Evolutionary conservation across 2,113 vertebrate species (phyloP).

Genomic region (Campylomormyrus numenius): DNA sequence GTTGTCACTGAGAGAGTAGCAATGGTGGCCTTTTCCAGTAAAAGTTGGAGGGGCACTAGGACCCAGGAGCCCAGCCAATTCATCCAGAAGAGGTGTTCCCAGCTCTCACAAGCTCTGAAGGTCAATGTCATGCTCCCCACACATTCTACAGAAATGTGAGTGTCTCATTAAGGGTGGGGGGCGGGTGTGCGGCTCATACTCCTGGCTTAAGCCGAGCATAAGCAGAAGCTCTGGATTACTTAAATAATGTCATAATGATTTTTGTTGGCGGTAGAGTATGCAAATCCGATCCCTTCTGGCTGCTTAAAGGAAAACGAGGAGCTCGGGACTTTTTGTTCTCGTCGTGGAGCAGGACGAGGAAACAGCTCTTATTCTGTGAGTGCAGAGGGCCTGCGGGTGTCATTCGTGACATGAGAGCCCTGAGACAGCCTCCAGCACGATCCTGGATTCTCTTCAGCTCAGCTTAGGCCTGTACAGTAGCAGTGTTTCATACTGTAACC

Average conservation of each 20-base stretch:
- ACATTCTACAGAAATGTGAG: background rate
- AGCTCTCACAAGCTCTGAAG: background rate
- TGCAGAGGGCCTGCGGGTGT: background rate
- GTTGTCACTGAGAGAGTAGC: background rate
- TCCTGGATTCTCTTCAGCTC: background rate
- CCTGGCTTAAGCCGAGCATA: background rate
- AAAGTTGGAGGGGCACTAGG: background rate
- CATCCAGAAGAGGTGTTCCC: background rate
- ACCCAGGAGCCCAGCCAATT: background rate
- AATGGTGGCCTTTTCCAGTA: background rate
- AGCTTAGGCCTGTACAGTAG: background rate
- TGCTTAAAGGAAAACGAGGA: background rate
- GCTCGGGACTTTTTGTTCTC: conserved; percentile 22
- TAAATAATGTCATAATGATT: conserved; percentile 7
- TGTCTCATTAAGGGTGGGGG: background rate
- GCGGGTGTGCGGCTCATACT: background rate
- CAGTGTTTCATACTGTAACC: background rate
- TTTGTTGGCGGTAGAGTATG: background rate
- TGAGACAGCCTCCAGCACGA: background rate
- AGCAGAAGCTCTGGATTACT: background rate
- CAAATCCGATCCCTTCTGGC: conserved; percentile 20
- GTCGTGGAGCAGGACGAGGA: conserved; percentile 1
- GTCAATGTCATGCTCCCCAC: background rate
- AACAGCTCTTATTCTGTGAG: background rate
- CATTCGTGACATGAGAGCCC: background rate